phyloP scores from a whole-genome alignment of 2,113 vertebrate species.

The Tichodroma muraria region DNA sequence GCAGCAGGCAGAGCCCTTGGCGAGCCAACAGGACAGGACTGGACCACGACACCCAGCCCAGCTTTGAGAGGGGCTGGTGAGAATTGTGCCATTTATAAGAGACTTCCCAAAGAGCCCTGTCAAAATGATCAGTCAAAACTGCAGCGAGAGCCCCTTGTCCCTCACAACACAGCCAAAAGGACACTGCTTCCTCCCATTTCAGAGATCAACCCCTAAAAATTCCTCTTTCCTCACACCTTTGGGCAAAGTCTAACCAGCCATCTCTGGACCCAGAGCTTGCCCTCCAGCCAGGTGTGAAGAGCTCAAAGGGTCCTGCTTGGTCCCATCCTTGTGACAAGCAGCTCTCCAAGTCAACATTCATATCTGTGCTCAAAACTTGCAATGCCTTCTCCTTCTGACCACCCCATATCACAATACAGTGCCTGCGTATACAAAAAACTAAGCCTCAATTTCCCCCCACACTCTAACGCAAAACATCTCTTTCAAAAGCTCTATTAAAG shows the following conservation, averaged over 20 bases:
- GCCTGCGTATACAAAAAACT: neutral
- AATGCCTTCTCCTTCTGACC: neutral
- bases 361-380: neutral
- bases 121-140: neutral
- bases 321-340: neutral
- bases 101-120: neutral
- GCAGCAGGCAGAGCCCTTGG: neutral
- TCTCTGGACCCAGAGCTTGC: accelerated
- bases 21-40: neutral
- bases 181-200: neutral
- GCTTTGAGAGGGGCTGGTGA: neutral
- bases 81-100: neutral
- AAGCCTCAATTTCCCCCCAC: neutral
- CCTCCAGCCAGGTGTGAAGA: neutral
- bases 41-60: accelerated
- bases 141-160: neutral
- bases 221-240: neutral
- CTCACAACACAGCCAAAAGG: neutral
- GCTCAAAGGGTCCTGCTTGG: neutral
- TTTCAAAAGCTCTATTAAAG: neutral
- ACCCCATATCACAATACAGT: too few species aligned
- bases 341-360: neutral
- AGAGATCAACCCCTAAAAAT: neutral
- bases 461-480: neutral
- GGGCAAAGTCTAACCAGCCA: neutral